Percentiles rank a stretch among this genome's conserved stretches.
phyloP scores from a whole-genome alignment of 2,888 invertebrate genomes.

The Phaedon cochleariae region DNA sequence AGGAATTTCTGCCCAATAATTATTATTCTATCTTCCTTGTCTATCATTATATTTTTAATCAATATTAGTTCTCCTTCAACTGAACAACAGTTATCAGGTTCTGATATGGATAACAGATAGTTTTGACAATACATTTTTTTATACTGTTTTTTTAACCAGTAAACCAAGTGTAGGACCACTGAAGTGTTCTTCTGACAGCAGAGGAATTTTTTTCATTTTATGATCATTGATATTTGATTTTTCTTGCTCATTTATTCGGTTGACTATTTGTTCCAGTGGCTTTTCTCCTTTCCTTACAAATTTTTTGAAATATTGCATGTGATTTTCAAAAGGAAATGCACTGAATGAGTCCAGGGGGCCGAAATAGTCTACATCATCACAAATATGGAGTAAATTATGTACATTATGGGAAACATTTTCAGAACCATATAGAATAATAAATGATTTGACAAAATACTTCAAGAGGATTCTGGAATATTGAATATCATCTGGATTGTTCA shows the following conservation, averaged over 20 bases:
- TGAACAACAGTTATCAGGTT: slow-evolving; percentile 18
- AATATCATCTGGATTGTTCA: not conserved
- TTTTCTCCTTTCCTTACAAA: not conserved
- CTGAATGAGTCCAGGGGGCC: not conserved
- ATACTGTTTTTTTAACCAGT: slow-evolving; percentile 10
- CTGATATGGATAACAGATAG: slow-evolving; percentile 12
- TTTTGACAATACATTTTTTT: not conserved
- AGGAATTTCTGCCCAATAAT: slow-evolving; percentile 7
- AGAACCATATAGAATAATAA: too few species aligned
- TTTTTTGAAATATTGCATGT: slow-evolving; percentile 5
- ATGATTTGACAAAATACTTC: not conserved
- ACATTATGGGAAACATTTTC: too few species aligned
- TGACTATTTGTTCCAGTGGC: slow-evolving; percentile 2
- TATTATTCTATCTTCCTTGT: slow-evolving; percentile 1
- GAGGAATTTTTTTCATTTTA: not conserved
- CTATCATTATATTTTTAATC: slow-evolving; percentile 1
- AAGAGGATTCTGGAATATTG: not conserved
- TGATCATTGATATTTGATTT: not conserved
- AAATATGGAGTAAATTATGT: not conserved
- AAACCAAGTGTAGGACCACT: slow-evolving; percentile 11
- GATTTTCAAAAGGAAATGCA: slow-evolving; percentile 2
- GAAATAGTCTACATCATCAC: not conserved
- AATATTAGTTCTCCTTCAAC: slow-evolving; percentile 2
- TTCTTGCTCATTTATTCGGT: slow-evolving; percentile 4
- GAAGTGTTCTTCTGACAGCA: too few species aligned